Evolutionary conservation across 2,113 vertebrate genomes (phyloP).

Genomic region (Coturnix japonica): DNA sequence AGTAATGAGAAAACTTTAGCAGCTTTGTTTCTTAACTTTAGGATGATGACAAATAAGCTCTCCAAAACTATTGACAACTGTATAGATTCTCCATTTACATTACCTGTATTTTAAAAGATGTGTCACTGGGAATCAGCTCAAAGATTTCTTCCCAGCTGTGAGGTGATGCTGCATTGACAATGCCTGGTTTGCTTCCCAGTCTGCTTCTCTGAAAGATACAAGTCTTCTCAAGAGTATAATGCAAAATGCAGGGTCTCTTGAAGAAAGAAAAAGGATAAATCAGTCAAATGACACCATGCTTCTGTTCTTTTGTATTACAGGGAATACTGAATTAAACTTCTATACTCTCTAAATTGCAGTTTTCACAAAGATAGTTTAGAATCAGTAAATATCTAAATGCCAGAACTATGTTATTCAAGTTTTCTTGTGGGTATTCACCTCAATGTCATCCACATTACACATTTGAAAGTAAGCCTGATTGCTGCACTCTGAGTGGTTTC

Average conservation of each 20-base stretch:
- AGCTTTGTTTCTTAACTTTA: slow-evolving; percentile 1
- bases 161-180: slow-evolving; percentile 13
- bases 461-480: slow-evolving; percentile 56
- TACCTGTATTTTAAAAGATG: slow-evolving; percentile 27
- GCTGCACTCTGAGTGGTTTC: slow-evolving; percentile 3
- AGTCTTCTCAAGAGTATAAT: slow-evolving; percentile 11
- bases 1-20: slow-evolving; percentile 15
- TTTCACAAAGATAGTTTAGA: slow-evolving; percentile 45
- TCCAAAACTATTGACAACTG: slow-evolving; percentile 27
- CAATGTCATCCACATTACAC: not conserved
- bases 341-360: slow-evolving; percentile 38
- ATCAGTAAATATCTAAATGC: slow-evolving; percentile 63
- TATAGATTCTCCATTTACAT: slow-evolving; percentile 40
- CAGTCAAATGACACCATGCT: not conserved
- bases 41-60: slow-evolving; percentile 22
- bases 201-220: not conserved
- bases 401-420: slow-evolving; percentile 31
- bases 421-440: slow-evolving; percentile 46
- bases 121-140: slow-evolving; percentile 22
- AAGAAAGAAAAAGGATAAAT: slow-evolving; percentile 52
- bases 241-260: not conserved
- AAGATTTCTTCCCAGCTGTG: slow-evolving; percentile 24
- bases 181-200: slow-evolving; percentile 15
- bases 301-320: slow-evolving; percentile 31
- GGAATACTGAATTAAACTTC: slow-evolving; percentile 52